phyloP scores from a whole-genome alignment of 1,140 invertebrate species.

The Helicorthomorpha holstii region DNA sequence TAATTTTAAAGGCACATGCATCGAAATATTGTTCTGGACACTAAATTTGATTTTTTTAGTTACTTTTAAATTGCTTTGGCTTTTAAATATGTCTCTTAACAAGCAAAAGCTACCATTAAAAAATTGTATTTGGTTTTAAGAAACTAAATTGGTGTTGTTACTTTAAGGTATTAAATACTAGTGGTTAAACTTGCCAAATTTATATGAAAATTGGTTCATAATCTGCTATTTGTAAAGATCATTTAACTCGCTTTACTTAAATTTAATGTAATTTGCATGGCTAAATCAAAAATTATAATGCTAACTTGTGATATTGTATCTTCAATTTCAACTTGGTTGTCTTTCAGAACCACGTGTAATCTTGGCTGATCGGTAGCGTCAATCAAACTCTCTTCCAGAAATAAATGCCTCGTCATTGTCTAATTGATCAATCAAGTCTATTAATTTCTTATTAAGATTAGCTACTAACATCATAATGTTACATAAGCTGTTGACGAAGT shows the following conservation, averaged over 20 bases:
- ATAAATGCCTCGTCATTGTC: conserved; percentile 63
- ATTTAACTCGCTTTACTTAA: too few relatives aligned
- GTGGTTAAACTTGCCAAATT: not conserved
- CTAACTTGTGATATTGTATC: conserved; percentile 46
- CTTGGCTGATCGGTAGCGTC: conserved; percentile 68
- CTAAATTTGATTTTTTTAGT: too few relatives aligned
- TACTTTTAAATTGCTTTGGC: not conserved
- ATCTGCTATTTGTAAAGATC: too few relatives aligned
- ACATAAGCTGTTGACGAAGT: conserved; percentile 36
- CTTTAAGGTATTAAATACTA: not conserved
- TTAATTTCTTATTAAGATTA: not conserved
- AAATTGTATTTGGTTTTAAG: too few relatives aligned
- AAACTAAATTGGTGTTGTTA: too few relatives aligned
- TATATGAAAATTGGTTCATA: too few relatives aligned
- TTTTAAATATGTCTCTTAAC: too few relatives aligned
- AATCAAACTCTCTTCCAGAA: conserved; percentile 70
- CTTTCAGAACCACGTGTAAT: conserved; percentile 82
- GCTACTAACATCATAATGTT: not conserved
- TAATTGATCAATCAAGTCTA: conserved; percentile 21
- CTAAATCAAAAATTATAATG: not conserved
- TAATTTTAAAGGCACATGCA: too few relatives aligned
- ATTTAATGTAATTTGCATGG: not conserved
- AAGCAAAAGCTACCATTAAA: too few relatives aligned
- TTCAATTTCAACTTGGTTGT: conserved; percentile 65
- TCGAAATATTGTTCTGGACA: too few relatives aligned